These are phyloP conservation scores for Mobula birostris DNA, from an alignment of 2,113 vertebrate species.

Conservation along the genomic window DNA sequence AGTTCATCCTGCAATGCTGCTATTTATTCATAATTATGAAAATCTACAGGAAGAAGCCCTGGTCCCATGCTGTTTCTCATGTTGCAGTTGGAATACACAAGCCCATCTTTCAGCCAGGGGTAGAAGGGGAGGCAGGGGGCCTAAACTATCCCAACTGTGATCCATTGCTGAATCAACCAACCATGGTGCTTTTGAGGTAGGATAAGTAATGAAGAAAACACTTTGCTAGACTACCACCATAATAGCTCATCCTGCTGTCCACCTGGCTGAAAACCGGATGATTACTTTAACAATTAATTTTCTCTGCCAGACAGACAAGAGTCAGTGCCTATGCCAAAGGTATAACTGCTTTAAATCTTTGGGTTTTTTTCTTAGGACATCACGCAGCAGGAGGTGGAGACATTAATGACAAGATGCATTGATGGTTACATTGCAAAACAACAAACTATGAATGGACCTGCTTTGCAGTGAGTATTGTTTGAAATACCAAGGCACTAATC, in stretches of 20 bases:
- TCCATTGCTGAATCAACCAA: neutral
- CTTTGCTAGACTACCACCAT: neutral
- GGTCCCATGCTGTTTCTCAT: neutral
- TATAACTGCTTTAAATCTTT: neutral
- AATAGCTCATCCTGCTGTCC: too few relatives aligned
- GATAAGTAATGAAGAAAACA: neutral
- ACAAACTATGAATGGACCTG: neutral
- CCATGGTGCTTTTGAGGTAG: neutral
- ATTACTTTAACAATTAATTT: neutral
- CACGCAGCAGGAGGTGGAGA: neutral
- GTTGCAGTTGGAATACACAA: neutral
- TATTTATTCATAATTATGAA: neutral
- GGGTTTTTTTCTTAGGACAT: too few relatives aligned
- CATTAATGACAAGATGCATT: neutral
- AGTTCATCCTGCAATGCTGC: neutral
- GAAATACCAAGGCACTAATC: neutral
- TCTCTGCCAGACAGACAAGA: neutral
- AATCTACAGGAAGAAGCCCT: neutral
- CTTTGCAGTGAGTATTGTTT: conserved; percentile 11
- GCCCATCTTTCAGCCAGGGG: neutral
- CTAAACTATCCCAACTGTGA: neutral
- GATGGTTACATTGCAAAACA: neutral
- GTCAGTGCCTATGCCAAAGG: neutral
- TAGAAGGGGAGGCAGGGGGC: neutral
- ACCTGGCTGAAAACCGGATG: neutral